These are phyloP conservation scores for Metaphire vulgaris DNA, from an alignment of 1,140 invertebrate species.

Conservation along the genomic window DNA sequence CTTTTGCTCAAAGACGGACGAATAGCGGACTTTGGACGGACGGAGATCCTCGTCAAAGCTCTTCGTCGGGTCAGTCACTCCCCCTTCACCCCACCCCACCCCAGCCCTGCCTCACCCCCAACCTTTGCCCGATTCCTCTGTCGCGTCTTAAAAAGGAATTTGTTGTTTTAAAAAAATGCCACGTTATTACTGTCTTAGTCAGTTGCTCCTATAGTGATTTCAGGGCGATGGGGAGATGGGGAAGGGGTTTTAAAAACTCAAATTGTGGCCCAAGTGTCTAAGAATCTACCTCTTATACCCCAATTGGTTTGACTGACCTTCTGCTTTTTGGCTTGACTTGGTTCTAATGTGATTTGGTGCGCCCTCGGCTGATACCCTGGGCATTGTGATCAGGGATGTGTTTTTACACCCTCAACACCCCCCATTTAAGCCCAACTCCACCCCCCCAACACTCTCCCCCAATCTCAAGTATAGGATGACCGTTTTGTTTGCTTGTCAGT, in stretches of 20 bases:
- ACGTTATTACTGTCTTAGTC: slow-evolving; percentile 8
- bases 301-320: too few relatives aligned
- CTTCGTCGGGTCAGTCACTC: slow-evolving; percentile 58
- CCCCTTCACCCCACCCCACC: background rate
- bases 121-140: background rate
- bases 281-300: too few relatives aligned
- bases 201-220: background rate
- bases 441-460: too few relatives aligned
- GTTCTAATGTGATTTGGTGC: too few relatives aligned
- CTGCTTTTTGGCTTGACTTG: too few relatives aligned
- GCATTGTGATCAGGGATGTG: too few relatives aligned
- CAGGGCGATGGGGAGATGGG: background rate
- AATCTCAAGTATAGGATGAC: too few relatives aligned
- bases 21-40: slow-evolving; percentile 53
- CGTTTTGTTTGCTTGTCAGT: background rate
- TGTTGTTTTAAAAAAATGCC: background rate
- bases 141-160: background rate
- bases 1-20: slow-evolving; percentile 58
- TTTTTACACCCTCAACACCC: too few relatives aligned
- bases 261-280: too few relatives aligned
- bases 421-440: too few relatives aligned
- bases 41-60: slow-evolving; percentile 58
- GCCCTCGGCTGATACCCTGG: too few relatives aligned
- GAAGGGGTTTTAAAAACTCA: too few relatives aligned
- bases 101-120: background rate